Conservation (phyloP, 2,113 vertebrate genomes). For the Pampusana beccarii region DNA sequence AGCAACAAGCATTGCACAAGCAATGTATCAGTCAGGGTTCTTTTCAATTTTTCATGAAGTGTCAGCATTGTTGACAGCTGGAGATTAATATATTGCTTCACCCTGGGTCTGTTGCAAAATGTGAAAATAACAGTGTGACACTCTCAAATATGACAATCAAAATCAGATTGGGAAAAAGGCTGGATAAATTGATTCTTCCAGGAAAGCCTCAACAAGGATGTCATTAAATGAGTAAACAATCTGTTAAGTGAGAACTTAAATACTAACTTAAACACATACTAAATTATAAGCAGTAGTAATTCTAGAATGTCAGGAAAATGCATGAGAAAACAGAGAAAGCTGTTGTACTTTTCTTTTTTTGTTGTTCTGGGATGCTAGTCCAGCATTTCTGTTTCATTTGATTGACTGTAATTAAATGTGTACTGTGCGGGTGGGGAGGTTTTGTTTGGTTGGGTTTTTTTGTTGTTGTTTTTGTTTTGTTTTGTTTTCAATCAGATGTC, state of each 20-base stretch:
- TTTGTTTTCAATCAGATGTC: neutral
- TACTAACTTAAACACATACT: neutral
- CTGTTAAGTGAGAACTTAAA: neutral
- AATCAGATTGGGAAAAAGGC: neutral
- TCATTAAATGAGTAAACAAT: neutral
- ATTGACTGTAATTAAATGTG: neutral
- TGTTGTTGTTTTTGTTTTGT: neutral
- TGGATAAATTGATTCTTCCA: neutral
- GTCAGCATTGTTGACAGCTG: slow-evolving; percentile 22
- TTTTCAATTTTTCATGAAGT: slow-evolving; percentile 32
- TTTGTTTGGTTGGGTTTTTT: no score
- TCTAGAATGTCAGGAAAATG: neutral
- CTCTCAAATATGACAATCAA: slow-evolving; percentile 2
- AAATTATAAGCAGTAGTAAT: neutral
- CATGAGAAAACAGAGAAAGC: neutral
- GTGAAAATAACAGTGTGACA: neutral
- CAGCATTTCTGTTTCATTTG: neutral
- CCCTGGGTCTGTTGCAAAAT: neutral
- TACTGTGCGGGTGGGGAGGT: neutral
- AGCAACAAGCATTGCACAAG: neutral
- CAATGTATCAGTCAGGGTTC: neutral
- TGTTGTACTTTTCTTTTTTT: neutral
- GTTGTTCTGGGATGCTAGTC: neutral
- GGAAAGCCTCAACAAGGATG: neutral
- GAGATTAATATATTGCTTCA: slow-evolving; percentile 12